Conservation (phyloP, 2,113 vertebrate genomes). For the Astur gentilis region DNA sequence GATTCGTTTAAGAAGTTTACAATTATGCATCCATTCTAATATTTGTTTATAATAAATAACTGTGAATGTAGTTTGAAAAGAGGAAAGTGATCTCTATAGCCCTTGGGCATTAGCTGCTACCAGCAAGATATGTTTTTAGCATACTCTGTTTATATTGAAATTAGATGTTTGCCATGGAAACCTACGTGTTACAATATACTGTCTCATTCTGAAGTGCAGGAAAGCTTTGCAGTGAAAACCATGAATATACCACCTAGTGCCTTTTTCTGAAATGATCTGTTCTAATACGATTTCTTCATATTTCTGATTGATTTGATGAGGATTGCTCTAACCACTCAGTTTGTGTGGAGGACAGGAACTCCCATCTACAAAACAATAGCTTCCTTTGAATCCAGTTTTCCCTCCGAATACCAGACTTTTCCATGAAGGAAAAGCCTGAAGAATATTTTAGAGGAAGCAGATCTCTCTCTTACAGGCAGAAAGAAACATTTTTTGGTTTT, state of each 20-base stretch:
- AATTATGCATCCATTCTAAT: neutral
- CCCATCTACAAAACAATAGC: neutral
- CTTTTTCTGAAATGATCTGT: neutral
- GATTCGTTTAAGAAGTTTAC: neutral
- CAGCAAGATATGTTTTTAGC: neutral
- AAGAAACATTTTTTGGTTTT: neutral
- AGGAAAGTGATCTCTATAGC: slow-evolving; percentile 21
- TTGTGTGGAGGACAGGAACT: neutral
- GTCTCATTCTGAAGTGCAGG: neutral
- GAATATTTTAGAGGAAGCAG: neutral
- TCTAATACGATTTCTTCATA: neutral
- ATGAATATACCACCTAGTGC: neutral
- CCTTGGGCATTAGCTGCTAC: neutral
- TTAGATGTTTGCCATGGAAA: slow-evolving; percentile 56
- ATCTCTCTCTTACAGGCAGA: neutral
- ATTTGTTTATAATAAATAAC: slow-evolving; percentile 19
- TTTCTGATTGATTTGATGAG: neutral
- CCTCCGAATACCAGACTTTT: neutral
- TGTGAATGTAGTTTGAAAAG: neutral
- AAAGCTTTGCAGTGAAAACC: neutral
- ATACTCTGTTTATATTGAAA: slow-evolving; percentile 12
- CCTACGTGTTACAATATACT: neutral
- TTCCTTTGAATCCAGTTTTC: neutral
- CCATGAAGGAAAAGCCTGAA: neutral
- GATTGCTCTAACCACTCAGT: neutral